Base-by-base conservation (phyloP, 2,113 vertebrate species). In the Ictalurus punctatus region DNA sequence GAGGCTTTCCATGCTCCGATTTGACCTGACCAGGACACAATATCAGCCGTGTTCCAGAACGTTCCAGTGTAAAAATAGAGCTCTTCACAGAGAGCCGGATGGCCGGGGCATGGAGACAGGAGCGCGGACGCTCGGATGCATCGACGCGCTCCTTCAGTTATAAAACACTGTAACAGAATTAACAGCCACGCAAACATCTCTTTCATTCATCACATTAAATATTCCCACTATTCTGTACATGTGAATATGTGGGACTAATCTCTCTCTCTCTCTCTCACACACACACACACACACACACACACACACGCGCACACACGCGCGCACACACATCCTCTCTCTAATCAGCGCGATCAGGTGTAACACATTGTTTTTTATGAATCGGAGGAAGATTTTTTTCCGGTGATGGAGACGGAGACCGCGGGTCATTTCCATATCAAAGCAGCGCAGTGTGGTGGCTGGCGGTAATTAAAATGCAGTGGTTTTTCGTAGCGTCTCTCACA, bases 391-490 rank as follows among this genome's bases (percentile, higher is more conserved):
- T 97, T 79, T 17, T 78, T 30, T 97, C 96, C 96, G 96, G 96
- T 96, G 95, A 96, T 90, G 95, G 95, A 96, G 96, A 96, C 96
- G 96, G 97, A 97, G 97, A 98, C 96, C 96, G 86, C 90, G 95
- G 96, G 94, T 93, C 93, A 99, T 99, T 99, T 97, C 97, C 98
- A 98, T 99, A 98, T 99, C 98, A 98, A 99, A 99, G 98, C 95
- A 95, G 93, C 96, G 93, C 95, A 96, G 96, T 96, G 96, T 96
- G 96, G 95, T 95, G 95, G 95, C 95, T 96, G 96, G 96, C 96
- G 97, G 96, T 98, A 98, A 99, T 99, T 99, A 99, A 99, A 98
- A 98, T 97, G 97, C 97, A 96, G 95, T 96, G 96, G 52, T 58
- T 56, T 86, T 97, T 98, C 97, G 95, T 95, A 96, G 94, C 96